A percentile compares a stretch with the other conserved stretches of the same genome.
Conservation (phyloP, 2,113 vertebrate species). For the Epinephelus cyanopodus region DNA sequence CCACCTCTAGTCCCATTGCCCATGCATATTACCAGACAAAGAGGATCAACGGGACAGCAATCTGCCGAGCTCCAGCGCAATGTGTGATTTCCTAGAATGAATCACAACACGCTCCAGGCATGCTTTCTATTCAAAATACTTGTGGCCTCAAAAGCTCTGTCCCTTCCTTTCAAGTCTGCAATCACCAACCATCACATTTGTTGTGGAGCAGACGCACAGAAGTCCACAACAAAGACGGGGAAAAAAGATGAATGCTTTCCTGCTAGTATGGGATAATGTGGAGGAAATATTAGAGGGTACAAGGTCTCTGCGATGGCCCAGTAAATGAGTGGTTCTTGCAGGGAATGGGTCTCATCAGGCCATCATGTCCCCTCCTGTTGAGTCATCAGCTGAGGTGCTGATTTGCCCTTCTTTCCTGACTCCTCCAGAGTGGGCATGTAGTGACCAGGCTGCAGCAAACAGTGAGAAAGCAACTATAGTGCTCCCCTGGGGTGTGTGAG, state of each 20-base stretch:
- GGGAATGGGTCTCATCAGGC: constrained; percentile 58
- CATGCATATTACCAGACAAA: constrained; percentile 51
- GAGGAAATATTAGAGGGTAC: constrained; percentile 1
- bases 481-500: constrained; percentile 25
- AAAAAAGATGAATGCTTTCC: constrained; percentile 22
- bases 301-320: constrained; percentile 19
- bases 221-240: constrained; percentile 2
- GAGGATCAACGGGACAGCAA: constrained; percentile 50
- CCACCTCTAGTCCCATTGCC: constrained; percentile 13
- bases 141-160: constrained; percentile 44
- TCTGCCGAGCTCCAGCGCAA: constrained; percentile 40
- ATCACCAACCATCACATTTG: constrained; percentile 40
- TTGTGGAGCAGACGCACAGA: constrained; percentile 9
- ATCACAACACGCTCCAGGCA: constrained; percentile 44
- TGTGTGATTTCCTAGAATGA: constrained; percentile 53
- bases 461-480: constrained; percentile 48
- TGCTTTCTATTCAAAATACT: constrained; percentile 48
- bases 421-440: constrained; percentile 49
- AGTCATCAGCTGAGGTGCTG: constrained; percentile 70
- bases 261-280: constrained; percentile 20
- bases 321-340: constrained; percentile 39
- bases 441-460: constrained; percentile 62
- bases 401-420: constrained; percentile 70
- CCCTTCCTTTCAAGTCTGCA: constrained; percentile 35
- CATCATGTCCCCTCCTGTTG: constrained; percentile 57